Evolutionary conservation across 2,113 vertebrate genomes (phyloP).

Genomic region (Pycnonotus jocosus): DNA sequence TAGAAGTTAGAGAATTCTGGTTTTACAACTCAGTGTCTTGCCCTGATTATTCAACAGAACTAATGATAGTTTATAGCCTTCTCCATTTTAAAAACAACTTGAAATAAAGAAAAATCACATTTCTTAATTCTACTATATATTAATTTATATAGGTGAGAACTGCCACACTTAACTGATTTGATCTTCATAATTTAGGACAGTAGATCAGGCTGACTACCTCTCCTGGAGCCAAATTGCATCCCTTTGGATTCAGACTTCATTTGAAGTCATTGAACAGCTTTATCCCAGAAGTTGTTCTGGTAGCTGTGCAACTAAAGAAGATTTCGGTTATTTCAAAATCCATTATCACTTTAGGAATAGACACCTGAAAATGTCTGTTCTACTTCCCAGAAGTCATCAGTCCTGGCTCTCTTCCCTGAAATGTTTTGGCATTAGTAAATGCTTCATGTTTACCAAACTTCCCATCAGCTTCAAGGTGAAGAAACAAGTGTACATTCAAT

Average conservation of each 20-base stretch:
- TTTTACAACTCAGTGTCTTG: not conserved
- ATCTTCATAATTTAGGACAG: not conserved
- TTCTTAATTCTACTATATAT: not conserved
- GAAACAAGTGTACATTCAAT: not conserved
- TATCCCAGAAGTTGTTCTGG: not conserved
- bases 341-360: not conserved
- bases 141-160: not conserved
- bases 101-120: not conserved
- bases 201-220: not conserved
- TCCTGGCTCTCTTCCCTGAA: not conserved
- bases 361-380: not conserved
- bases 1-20: not conserved
- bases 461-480: not conserved
- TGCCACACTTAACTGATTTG: not conserved
- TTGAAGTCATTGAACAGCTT: not conserved
- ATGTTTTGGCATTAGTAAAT: not conserved
- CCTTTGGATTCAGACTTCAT: not conserved
- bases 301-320: not conserved
- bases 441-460: not conserved
- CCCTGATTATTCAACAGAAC: not conserved
- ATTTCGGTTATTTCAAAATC: not conserved
- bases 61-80: not conserved
- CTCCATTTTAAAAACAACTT: not conserved
- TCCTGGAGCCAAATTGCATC: not conserved
- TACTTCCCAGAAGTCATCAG: not conserved